phyloP scores from a whole-genome alignment of 2,888 invertebrate genomes.

The Hedychridium roseum region DNA sequence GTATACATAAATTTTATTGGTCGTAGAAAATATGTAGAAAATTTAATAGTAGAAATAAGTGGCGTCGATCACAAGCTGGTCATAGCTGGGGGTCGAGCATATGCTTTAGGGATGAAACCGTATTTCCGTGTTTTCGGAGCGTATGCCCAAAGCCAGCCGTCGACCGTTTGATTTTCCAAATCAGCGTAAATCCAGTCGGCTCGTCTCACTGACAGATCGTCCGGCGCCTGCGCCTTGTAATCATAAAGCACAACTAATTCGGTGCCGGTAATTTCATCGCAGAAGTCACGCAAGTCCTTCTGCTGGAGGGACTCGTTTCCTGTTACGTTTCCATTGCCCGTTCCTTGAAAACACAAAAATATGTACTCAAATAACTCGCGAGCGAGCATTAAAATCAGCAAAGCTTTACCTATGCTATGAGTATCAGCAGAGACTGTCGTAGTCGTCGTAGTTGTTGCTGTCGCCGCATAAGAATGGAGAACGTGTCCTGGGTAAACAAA shows the following conservation, averaged over 20 bases:
- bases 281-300: constrained; percentile 58
- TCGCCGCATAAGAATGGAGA: constrained; percentile 58
- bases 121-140: constrained; percentile 91
- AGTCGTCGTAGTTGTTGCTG: constrained; percentile 49
- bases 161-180: constrained; percentile 90
- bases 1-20: constrained; percentile 42
- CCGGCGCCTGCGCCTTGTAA: constrained; percentile 94
- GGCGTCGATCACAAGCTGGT: constrained; percentile 73
- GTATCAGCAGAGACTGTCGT: constrained; percentile 49
- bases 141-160: constrained; percentile 95
- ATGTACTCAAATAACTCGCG: neutral
- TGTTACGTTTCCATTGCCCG: constrained; percentile 49
- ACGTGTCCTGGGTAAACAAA: constrained; percentile 85
- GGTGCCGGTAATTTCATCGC: constrained; percentile 71
- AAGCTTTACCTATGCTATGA: constrained; percentile 57
- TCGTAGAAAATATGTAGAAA: constrained; percentile 45
- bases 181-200: constrained; percentile 97
- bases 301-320: constrained; percentile 51
- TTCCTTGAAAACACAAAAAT: constrained; percentile 36
- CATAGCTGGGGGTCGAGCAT: constrained; percentile 91
- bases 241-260: constrained; percentile 94
- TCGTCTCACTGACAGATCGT: constrained; percentile 87
- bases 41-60: constrained; percentile 38
- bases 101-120: constrained; percentile 95
- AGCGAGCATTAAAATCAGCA: constrained; percentile 1